Base-by-base conservation (phyloP, 2,797 vertebrate species). In the Aplochiton taeniatus region DNA sequence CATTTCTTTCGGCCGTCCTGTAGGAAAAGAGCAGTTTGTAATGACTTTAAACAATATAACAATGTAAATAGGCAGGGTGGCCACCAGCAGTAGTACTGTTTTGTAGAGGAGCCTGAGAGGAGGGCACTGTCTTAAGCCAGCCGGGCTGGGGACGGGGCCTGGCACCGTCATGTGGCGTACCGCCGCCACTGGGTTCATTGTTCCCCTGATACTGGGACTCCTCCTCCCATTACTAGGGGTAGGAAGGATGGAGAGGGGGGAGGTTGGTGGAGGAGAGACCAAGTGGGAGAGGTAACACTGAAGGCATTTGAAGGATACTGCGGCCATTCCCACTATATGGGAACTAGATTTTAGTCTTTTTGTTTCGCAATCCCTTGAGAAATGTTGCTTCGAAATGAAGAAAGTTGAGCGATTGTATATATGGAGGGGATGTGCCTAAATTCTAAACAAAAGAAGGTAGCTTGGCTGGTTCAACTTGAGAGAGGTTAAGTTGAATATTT, bases 91-190 rank as follows among this genome's bases (percentile, higher is more conserved):
- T 31, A 31, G 31, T 6, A 31, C 31, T 31, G 31, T 31, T 51
- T 49, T 11, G 59, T 69, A 17, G 50, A 61, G 31, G 31, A 20
- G 20, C 43, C 43, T 44, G 58, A 67, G 48, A 43, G 44, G 50
- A 61, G n/a, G 52, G 63, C 72, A 62, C 58, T 73, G 66, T 76
- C 65, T n/a, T 68, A 31, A 16, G 18, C 58, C 19, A n/a, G 17
- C 11, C 17, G 9, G 52, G 42, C 55, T 47, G 61, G 48, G 19
- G 61, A 72, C 14, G 73, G 79, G 68, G 72, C 83, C 84, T 87
- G 88, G 88, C 79, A 87, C 80, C 81, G 71, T 81, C 80, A 72
- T 83, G 82, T 78, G 74, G 78, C 78, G 68, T 65, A 72, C 62
- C 63, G 56, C 48, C 53, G 75, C 68, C 54, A 59, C 70, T 68